Base-by-base conservation (phyloP, 2,113 vertebrate species). In the Naja naja region DNA sequence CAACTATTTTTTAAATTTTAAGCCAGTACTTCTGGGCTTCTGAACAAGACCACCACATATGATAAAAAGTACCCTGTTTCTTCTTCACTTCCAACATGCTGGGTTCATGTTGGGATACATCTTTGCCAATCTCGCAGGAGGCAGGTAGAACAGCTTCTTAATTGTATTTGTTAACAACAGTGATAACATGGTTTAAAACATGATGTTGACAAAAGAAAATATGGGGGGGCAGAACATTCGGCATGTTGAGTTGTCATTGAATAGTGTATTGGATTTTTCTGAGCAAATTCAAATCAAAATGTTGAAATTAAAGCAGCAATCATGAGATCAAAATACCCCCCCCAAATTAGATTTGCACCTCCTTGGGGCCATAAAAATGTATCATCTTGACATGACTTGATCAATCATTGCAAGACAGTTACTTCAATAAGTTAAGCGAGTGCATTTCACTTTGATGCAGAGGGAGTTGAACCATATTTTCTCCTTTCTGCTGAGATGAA, bases 391-490 rank as follows among this genome's bases (percentile, higher is more conserved):
- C 94, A 97, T 18, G 96, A 94, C 90, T 96, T 94, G 95, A 97
- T 98, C 96, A 97, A 95, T 97, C 97, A 96, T 96, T 94, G 89
- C 86, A 94, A 96, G 96, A 95, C 97, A 97, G 97, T 97, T 97
- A 97, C 95, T 96, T 97, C 96, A 95, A 96, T 94, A 95, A 95
- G 93, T 96, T 97, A 95, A 97, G 94, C 89, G n/a, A 88, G 30
- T 54, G 12, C 34, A 92, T 97, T 91, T 95, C 43, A 25, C 49
- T 94, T 95, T 95, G 91, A 94, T 94, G 60, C 56, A 93, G 49
- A 9, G 85, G 96, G 93, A 93, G 52, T 93, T 58, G 93, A 64
- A 69, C 52, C 25, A 9, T 30, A 9, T 34, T 27, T 89, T 91
- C 93, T 86, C 39, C 88, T 90, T 30, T 94, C n/a, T 94, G 18